Evolutionary conservation across 2,888 invertebrate genomes (phyloP), one percentile per base, ranked within the genome.

Genomic region (Plebejus argus): DNA sequence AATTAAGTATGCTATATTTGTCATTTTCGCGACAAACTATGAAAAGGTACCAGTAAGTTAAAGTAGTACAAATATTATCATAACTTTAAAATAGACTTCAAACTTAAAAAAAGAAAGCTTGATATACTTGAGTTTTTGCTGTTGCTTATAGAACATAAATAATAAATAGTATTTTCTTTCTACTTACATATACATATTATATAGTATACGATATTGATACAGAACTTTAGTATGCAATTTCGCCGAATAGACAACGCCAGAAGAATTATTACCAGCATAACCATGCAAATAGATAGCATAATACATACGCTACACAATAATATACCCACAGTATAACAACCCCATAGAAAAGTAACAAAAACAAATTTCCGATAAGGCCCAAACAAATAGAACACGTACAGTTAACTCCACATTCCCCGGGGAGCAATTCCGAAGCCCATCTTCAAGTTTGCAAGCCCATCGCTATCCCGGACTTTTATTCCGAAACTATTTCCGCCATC

Each of bases 391-490:
- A 12, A 72, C 39, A 72, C 72, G 45, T 72, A 45, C 39, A 20
- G 39, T 72, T 45, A 45, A 15, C 20, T 20, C 5, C 18, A 20
- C 8, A 20, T 39, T 66, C 72, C 72, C 45, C 8, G 10, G 72
- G 23, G 72, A 72, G 20, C 72, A 72, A 72, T 72, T 72, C 39
- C 39, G 72, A 20, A 72, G 20, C 72, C 72, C 72, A 72, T 72
- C 72, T 72, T 72, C 72, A 39, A 72, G 71, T 39, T 71, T 45
- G 72, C 72, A 12, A 72, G 35, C 72, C 72, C 72, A 39, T 72
- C 23, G 61, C 66, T 20, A 10, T 12, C 66, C 66, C 66, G 28
- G 66, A 66, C 28, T 66, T 66, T 72, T 72, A 72, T 72, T 39
- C 72, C 20, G 20, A 72, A 72, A 72, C 72, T 72, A 72, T 72